Conservation (phyloP, 2,888 invertebrate genomes). For the Euzophera pinguis region DNA sequence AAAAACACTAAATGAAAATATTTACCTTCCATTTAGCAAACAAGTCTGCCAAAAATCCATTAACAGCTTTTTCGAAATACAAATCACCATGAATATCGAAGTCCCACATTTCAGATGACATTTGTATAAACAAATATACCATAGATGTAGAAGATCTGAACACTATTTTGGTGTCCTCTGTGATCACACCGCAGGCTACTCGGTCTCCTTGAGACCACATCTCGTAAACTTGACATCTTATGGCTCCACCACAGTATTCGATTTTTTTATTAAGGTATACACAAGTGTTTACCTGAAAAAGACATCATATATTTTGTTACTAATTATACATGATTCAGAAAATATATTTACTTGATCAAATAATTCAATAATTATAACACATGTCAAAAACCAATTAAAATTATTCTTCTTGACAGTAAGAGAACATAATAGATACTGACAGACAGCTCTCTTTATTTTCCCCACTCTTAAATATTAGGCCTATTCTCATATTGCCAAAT, state of each 20-base stretch:
- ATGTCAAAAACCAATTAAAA: no score
- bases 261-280: slow-evolving; percentile 97
- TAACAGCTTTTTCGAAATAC: slow-evolving; percentile 98
- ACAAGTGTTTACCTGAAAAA: slow-evolving; percentile 89
- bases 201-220: slow-evolving; percentile 98
- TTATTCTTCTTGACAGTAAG: no score
- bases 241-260: slow-evolving; percentile 92
- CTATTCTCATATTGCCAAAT: no score
- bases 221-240: slow-evolving; percentile 94
- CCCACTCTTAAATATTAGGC: no score
- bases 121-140: slow-evolving; percentile 98
- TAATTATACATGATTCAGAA: no score
- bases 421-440: no score
- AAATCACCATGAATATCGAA: slow-evolving; percentile 99
- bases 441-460: no score
- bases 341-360: no score
- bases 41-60: slow-evolving; percentile 96
- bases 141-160: slow-evolving; percentile 98
- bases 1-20: no score
- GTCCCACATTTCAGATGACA: slow-evolving; percentile 99
- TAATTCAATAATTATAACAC: no score
- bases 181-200: slow-evolving; percentile 96
- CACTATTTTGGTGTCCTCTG: slow-evolving; percentile 97
- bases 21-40: slow-evolving; percentile 97
- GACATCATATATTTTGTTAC: no score